These are phyloP conservation scores for Macrosteles quadrilineatus DNA, from an alignment of 1,140 invertebrate species.

Conservation along the genomic window DNA sequence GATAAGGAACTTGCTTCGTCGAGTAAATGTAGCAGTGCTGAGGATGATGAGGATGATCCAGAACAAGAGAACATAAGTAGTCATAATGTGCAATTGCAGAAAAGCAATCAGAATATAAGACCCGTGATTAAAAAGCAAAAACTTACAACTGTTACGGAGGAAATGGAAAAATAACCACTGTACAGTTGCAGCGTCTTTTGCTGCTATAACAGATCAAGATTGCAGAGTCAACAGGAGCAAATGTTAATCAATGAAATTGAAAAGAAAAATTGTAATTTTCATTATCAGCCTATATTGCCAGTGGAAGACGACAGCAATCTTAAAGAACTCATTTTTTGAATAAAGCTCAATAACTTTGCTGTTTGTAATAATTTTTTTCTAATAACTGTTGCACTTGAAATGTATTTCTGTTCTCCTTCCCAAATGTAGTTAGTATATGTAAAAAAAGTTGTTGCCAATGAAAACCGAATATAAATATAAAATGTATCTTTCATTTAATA, in stretches of 20 bases:
- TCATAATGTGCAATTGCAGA: not conserved
- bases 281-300: not conserved
- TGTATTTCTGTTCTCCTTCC: not conserved
- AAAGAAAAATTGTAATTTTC: not conserved
- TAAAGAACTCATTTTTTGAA: not conserved
- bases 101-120: not conserved
- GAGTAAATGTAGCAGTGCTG: not conserved
- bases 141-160: slow-evolving; percentile 11
- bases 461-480: slow-evolving; percentile 6
- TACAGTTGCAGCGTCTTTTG: too few species aligned
- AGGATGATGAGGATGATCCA: not conserved
- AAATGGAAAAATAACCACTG: too few species aligned
- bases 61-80: not conserved
- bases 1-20: not conserved
- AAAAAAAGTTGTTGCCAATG: not conserved
- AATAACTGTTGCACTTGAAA: not conserved
- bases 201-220: too few species aligned
- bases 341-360: too few species aligned
- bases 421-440: not conserved
- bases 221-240: not conserved
- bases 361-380: not conserved
- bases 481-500: too few species aligned
- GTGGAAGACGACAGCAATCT: not conserved
- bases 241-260: not conserved
- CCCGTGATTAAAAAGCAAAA: not conserved